Percentiles rank a stretch among this genome's conserved stretches.
Conservation (phyloP, 1,140 invertebrate species). For the Drosophila baimaii region DNA sequence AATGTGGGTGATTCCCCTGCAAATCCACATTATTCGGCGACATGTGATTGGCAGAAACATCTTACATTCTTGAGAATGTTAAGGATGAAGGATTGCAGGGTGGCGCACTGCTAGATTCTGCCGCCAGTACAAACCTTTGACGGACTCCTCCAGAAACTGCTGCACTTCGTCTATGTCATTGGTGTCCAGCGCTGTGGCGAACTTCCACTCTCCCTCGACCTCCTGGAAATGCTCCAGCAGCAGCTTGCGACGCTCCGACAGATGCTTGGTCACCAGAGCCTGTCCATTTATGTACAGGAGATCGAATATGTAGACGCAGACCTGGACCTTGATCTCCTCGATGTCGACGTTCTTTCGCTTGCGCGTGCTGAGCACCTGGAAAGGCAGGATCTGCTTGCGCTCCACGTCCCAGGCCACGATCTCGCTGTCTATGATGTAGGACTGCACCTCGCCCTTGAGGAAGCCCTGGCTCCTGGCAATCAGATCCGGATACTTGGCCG, state of each 20-base stretch:
- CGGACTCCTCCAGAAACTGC: conserved; percentile 97
- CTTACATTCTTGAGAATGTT: too few species aligned
- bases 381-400: conserved; percentile 96
- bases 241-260: conserved; percentile 90
- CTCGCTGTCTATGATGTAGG: conserved; percentile 98
- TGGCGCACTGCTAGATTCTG: too few species aligned
- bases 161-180: conserved; percentile 96
- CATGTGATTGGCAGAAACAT: too few species aligned
- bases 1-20: too few species aligned
- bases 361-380: conserved; percentile 97
- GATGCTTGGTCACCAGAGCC: conserved; percentile 92
- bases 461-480: conserved; percentile 89
- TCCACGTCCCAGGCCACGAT: conserved; percentile 98
- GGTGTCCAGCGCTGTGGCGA: conserved; percentile 94
- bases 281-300: conserved; percentile 97
- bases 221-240: conserved; percentile 91
- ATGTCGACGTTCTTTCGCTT: conserved; percentile 97
- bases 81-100: too few species aligned
- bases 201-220: conserved; percentile 93
- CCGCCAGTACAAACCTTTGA: conserved; percentile 91
- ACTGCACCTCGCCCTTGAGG: conserved; percentile 87
- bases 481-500: conserved; percentile 98
- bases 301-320: conserved; percentile 99
- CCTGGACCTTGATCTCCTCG: conserved; percentile 97
- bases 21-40: too few species aligned